Evolutionary conservation across 2,797 vertebrate genomes (phyloP).

Genomic region (Ciconia nigra): DNA sequence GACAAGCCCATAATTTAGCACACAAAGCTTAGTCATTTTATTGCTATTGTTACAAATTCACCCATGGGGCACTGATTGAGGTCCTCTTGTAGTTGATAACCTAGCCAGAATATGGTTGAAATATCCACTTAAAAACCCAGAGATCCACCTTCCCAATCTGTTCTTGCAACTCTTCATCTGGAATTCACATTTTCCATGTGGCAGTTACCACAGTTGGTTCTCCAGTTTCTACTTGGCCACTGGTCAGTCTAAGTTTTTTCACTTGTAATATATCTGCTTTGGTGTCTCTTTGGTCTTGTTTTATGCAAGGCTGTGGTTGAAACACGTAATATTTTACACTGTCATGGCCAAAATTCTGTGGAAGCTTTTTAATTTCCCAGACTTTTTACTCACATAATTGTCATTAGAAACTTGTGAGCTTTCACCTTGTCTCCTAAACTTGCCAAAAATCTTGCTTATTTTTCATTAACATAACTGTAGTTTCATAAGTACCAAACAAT

Average conservation of each 20-base stretch:
- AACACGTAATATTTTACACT: constrained; percentile 35
- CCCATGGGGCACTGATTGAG: background rate
- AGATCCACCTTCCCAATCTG: background rate
- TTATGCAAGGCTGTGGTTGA: constrained; percentile 17
- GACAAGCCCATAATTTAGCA: background rate
- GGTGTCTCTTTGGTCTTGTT: constrained; percentile 25
- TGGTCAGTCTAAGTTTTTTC: constrained; percentile 23
- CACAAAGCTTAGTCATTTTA: background rate
- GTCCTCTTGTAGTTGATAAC: background rate
- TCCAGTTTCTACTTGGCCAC: constrained; percentile 34
- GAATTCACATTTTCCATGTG: background rate
- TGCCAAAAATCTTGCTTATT: constrained; percentile 34
- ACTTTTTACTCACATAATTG: background rate
- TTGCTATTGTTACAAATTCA: background rate
- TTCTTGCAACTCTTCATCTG: background rate
- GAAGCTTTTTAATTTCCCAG: constrained; percentile 47
- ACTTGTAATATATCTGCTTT: constrained; percentile 35
- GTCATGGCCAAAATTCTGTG: background rate
- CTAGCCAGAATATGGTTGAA: background rate
- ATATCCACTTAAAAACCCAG: background rate
- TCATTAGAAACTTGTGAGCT: constrained; percentile 29
- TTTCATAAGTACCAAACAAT: constrained; percentile 12
- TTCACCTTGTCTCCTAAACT: constrained; percentile 1
- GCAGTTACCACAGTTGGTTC: background rate
- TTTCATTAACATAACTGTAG: background rate